A percentile compares a stretch with the other conserved stretches of the same genome.
Conservation (phyloP, 1,140 invertebrate species). For the Ceratitis capitata region DNA sequence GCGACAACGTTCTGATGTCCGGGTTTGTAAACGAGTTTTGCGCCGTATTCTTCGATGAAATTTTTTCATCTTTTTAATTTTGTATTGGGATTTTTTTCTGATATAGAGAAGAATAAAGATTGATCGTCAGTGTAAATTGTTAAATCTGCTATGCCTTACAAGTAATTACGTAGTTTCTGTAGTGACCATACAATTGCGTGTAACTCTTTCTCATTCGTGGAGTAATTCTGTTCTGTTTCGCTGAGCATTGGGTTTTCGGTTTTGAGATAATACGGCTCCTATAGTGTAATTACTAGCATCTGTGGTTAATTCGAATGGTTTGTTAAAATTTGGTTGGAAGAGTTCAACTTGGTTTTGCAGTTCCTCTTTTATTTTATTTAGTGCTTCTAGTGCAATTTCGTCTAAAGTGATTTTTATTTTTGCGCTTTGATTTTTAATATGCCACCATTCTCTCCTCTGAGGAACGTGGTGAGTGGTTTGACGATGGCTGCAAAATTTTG, state of each 20-base stretch:
- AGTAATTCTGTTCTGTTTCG: slow-evolving; percentile 48
- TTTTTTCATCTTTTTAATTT: slow-evolving; percentile 6
- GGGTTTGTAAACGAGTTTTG: neutral
- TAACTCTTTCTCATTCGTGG: neutral
- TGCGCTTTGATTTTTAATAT: slow-evolving; percentile 2
- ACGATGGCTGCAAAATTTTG: too few species aligned
- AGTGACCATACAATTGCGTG: too few species aligned
- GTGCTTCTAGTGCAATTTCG: slow-evolving; percentile 43
- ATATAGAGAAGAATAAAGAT: neutral
- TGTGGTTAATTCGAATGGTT: slow-evolving; percentile 59
- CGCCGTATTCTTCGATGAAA: neutral
- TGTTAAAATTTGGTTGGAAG: slow-evolving; percentile 61
- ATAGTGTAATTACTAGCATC: slow-evolving; percentile 49
- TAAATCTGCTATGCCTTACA: too few species aligned
- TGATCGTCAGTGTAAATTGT: too few species aligned
- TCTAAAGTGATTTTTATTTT: slow-evolving; percentile 48
- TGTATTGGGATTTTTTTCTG: neutral
- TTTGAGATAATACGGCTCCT: slow-evolving; percentile 58
- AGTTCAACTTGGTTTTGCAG: neutral
- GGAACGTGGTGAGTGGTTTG: too few species aligned
- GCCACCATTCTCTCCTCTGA: too few species aligned
- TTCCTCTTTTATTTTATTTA: too few species aligned
- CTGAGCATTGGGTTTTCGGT: slow-evolving; percentile 54
- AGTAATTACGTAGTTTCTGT: too few species aligned
- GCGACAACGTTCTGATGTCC: too few species aligned